Conservation (phyloP, 2,797 vertebrate genomes). For the Tokudaia tokunoshimensis region DNA sequence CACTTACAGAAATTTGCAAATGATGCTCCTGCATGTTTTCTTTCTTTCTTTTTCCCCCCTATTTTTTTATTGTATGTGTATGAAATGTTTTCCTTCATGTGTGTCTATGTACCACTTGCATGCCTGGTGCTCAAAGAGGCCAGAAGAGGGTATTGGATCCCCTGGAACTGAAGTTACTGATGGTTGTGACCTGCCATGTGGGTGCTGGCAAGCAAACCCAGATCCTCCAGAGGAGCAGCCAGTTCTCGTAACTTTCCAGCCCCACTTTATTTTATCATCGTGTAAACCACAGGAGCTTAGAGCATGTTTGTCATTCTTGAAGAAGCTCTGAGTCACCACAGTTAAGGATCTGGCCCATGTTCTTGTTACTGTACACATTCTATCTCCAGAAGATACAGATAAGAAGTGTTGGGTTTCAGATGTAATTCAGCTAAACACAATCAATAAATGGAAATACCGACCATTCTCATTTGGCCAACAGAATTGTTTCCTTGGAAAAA, state of each 20-base stretch:
- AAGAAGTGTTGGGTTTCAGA: background rate
- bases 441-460: background rate
- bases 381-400: background rate
- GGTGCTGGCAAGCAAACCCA: background rate
- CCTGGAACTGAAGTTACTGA: background rate
- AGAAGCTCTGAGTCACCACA: background rate
- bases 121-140: background rate
- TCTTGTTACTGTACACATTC: background rate
- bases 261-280: background rate
- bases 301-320: background rate
- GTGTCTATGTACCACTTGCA: background rate
- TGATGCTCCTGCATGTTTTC: background rate
- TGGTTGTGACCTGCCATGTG: background rate
- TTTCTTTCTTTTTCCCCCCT: too few relatives aligned
- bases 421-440: background rate
- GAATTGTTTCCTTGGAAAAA: slow-evolving; percentile 8
- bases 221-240: background rate
- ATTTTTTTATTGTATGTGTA: background rate
- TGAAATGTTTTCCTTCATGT: background rate
- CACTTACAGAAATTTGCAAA: background rate
- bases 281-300: background rate
- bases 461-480: background rate
- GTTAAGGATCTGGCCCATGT: background rate
- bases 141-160: background rate
- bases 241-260: background rate